Percentiles rank a stretch among this genome's conserved stretches.
Conservation (phyloP, 92 coral and sea anemone genomes). For the Zoanthus sociatus region DNA sequence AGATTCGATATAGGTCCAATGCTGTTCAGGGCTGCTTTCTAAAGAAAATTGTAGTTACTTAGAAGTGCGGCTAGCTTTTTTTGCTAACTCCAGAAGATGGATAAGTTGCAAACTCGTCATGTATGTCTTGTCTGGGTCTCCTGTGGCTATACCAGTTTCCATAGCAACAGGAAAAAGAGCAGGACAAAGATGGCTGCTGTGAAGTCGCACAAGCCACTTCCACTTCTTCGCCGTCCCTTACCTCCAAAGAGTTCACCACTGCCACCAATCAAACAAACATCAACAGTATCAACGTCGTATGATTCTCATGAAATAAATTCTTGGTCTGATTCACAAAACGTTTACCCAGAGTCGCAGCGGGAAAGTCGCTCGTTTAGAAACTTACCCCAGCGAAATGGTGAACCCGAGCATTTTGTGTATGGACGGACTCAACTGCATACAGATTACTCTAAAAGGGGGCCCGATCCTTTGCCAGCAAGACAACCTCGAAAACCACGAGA, state of each 20-base stretch:
- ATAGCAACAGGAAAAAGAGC: constrained; percentile 47
- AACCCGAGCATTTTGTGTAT: background rate
- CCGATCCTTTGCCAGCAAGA: constrained; percentile 88
- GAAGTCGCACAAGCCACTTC: constrained; percentile 64
- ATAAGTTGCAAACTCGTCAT: no score
- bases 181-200: constrained; percentile 91
- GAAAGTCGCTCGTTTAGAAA: constrained; percentile 37
- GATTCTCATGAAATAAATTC: constrained; percentile 37
- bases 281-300: constrained; percentile 52
- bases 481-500: constrained; percentile 86
- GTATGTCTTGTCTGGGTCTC: background rate
- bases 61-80: no score
- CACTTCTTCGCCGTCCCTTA: constrained; percentile 95
- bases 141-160: constrained; percentile 7
- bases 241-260: constrained; percentile 84
- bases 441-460: constrained; percentile 80
- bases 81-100: no score
- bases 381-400: background rate
- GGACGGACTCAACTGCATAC: constrained; percentile 36
- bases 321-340: constrained; percentile 10
- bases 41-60: no score
- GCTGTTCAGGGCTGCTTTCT: no score
- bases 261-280: constrained; percentile 53
- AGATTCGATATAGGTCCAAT: no score
- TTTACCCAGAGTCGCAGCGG: background rate